phyloP scores from a whole-genome alignment of 2,113 vertebrate species.

The Antigone vipio region DNA sequence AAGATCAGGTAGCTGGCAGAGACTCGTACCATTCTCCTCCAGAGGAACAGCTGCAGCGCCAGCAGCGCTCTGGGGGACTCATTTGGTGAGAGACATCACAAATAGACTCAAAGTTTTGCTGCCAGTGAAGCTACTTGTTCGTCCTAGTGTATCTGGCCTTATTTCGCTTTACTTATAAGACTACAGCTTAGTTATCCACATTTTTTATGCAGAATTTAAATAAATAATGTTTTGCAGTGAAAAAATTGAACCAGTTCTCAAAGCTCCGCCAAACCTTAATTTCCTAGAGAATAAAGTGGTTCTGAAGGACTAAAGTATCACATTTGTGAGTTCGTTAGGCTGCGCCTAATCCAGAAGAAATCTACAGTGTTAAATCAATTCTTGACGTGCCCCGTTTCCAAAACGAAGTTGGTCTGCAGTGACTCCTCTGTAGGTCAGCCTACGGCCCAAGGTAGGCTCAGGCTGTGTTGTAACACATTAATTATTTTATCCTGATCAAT shows the following conservation, averaged over 20 bases:
- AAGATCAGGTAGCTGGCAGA: not conserved
- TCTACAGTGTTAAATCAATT: rapidly evolving
- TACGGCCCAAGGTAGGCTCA: rapidly evolving
- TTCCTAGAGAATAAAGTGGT: not conserved
- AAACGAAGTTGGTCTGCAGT: rapidly evolving
- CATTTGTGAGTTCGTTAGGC: not conserved
- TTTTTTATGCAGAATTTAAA: not conserved
- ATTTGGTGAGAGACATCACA: not conserved
- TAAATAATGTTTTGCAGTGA: not conserved
- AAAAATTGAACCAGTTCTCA: not conserved
- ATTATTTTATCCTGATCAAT: not conserved
- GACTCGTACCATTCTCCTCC: not conserved
- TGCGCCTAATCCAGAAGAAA: not conserved
- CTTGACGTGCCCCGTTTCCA: rapidly evolving
- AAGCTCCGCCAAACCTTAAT: not conserved
- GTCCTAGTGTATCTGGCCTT: not conserved
- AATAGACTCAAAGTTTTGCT: not conserved
- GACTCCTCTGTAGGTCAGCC: not conserved
- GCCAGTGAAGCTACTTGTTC: not conserved
- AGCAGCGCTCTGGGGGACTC: not conserved
- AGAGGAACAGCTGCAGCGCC: not conserved
- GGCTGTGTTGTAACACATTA: rapidly evolving
- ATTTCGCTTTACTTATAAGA: not conserved
- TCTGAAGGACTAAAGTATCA: not conserved
- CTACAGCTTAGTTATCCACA: not conserved